A percentile compares a stretch with the other conserved stretches of the same genome.
Evolutionary conservation across 2,113 vertebrate species (phyloP).

Genomic region (Gadus macrocephalus): DNA sequence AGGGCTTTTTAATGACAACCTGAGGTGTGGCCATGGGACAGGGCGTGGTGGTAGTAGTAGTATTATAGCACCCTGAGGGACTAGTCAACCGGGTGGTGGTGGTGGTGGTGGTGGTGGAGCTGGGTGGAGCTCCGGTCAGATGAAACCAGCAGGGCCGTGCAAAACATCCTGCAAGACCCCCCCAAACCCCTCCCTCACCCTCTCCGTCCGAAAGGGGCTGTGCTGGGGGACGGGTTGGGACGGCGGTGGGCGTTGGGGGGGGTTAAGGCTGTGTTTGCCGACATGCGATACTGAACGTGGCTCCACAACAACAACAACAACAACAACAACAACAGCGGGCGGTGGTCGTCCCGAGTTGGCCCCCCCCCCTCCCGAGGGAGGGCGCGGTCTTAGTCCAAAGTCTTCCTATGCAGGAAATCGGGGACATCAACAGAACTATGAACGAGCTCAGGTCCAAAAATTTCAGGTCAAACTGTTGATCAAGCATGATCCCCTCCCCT

Average conservation of each 20-base stretch:
- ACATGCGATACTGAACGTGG: slow-evolving; percentile 45
- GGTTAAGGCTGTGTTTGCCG: slow-evolving; percentile 57
- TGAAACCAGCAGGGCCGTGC: slow-evolving; percentile 12
- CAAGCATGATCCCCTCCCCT: slow-evolving; percentile 20
- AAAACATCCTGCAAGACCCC: slow-evolving; percentile 9
- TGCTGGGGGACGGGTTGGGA: not conserved
- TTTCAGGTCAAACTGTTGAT: slow-evolving; percentile 28
- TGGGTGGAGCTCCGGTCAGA: too few relatives aligned
- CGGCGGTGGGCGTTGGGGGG: not conserved
- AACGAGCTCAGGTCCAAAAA: slow-evolving; percentile 43
- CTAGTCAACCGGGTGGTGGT: not conserved
- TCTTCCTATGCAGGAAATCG: slow-evolving; percentile 25
- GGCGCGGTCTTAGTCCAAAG: slow-evolving; percentile 20
- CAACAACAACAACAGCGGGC: slow-evolving; percentile 14
- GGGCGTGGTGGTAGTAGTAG: slow-evolving; percentile 2
- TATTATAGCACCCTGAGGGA: slow-evolving; percentile 2
- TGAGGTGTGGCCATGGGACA: slow-evolving; percentile 44
- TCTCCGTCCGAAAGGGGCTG: slow-evolving; percentile 28
- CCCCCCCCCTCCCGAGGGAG: slow-evolving; percentile 10
- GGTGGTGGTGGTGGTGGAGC: not conserved
- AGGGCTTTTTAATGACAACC: slow-evolving; percentile 44
- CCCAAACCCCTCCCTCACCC: slow-evolving; percentile 27
- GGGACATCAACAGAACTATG: slow-evolving; percentile 26
- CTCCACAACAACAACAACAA: slow-evolving; percentile 9
- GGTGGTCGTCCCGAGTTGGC: slow-evolving; percentile 3